Percentiles rank a stretch among this genome's conserved stretches.
These are phyloP conservation scores for Decapterus maruadsi DNA, from an alignment of 2,797 vertebrate genomes.

Conservation along the genomic window DNA sequence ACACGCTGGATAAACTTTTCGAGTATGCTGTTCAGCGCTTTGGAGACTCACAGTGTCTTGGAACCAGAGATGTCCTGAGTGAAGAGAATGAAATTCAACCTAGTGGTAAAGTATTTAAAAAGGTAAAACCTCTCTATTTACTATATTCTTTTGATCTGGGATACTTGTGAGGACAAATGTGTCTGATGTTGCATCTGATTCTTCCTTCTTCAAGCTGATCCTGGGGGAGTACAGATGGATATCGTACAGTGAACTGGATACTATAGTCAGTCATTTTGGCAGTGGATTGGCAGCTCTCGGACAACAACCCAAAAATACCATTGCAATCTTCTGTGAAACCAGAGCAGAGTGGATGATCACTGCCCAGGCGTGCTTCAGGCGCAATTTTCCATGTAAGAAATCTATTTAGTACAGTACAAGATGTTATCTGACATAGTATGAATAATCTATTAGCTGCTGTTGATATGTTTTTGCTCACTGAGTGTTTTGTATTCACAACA, in stretches of 20 bases:
- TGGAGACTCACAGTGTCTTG: conserved; percentile 89
- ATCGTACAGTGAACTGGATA: conserved; percentile 91
- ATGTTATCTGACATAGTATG: background rate
- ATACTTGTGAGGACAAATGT: background rate
- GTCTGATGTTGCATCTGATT: conserved; percentile 4
- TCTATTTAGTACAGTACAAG: background rate
- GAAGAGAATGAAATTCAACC: conserved; percentile 97
- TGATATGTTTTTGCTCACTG: conserved; percentile 15
- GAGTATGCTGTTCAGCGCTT: conserved; percentile 90
- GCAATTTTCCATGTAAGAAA: conserved; percentile 93
- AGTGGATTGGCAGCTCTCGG: conserved; percentile 92
- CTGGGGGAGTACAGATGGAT: conserved; percentile 94
- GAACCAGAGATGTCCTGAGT: conserved; percentile 91
- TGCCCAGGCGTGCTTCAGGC: conserved; percentile 95
- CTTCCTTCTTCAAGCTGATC: conserved; percentile 86
- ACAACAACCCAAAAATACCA: conserved; percentile 89
- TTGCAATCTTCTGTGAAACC: conserved; percentile 98
- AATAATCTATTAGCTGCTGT: background rate
- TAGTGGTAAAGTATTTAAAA: conserved; percentile 97
- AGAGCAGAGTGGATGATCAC: conserved; percentile 97
- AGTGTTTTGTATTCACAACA: conserved; percentile 62
- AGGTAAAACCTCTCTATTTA: conserved; percentile 83
- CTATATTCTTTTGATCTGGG: background rate
- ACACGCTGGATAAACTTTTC: conserved; percentile 96
- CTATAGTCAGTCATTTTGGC: conserved; percentile 86